Conservation (phyloP, 2,888 invertebrate genomes). For the Epinotia demarniana region DNA sequence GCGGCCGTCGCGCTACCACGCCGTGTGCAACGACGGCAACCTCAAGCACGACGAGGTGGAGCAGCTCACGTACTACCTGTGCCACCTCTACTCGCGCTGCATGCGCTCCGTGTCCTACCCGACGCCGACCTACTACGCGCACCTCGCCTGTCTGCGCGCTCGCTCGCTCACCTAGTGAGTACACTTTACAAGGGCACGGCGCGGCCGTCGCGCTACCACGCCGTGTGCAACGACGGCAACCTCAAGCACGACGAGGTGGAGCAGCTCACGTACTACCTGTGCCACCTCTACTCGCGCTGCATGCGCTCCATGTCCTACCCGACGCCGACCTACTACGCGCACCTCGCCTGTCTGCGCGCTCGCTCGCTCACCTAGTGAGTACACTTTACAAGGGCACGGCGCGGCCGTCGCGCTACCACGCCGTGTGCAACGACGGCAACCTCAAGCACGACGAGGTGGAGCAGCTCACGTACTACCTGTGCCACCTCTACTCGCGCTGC, state of each 20-base stretch:
- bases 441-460: conserved; percentile 91
- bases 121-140: conserved; percentile 81
- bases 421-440: conserved; percentile 91
- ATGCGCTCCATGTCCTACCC: conserved; percentile 93
- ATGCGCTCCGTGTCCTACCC: conserved; percentile 93
- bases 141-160: too few species aligned
- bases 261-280: conserved; percentile 91
- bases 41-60: conserved; percentile 91
- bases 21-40: conserved; percentile 91
- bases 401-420: conserved; percentile 86
- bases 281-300: conserved; percentile 94
- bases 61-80: conserved; percentile 91
- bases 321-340: conserved; percentile 94
- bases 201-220: conserved; percentile 86
- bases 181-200: not conserved
- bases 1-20: conserved; percentile 84
- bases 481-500: conserved; percentile 94
- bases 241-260: conserved; percentile 91
- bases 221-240: conserved; percentile 91
- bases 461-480: conserved; percentile 91
- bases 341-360: conserved; percentile 92
- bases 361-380: conserved; percentile 78
- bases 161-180: conserved; percentile 66
- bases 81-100: conserved; percentile 94
- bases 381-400: conserved; percentile 74